Evolutionary conservation across 1,140 invertebrate genomes (phyloP).

Genomic region (Trachymyrmex septentrionalis): DNA sequence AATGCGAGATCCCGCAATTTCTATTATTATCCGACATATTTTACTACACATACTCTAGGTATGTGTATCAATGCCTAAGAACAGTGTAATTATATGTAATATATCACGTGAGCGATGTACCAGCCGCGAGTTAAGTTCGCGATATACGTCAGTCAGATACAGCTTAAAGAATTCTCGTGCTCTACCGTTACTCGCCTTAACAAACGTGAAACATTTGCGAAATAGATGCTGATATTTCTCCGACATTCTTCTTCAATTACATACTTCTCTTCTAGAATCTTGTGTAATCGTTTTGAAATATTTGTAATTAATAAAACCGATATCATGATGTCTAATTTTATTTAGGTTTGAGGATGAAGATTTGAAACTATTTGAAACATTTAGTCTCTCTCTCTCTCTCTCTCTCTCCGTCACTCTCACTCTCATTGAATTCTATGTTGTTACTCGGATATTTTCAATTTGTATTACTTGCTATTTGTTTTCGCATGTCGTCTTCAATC

Average conservation of each 20-base stretch:
- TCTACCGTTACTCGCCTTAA: slow-evolving; percentile 16
- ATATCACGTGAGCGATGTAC: slow-evolving; percentile 18
- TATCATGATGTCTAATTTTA: not conserved
- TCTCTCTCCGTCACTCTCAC: not conserved
- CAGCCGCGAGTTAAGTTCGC: not conserved
- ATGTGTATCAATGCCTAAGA: slow-evolving; percentile 19
- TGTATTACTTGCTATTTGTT: not conserved
- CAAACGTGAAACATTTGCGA: slow-evolving; percentile 11
- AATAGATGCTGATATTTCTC: not conserved
- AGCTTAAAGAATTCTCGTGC: not conserved
- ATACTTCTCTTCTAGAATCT: not conserved
- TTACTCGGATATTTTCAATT: not conserved
- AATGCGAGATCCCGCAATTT: slow-evolving; percentile 62
- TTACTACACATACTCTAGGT: slow-evolving; percentile 6
- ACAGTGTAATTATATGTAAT: slow-evolving; percentile 28
- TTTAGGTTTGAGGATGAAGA: not conserved
- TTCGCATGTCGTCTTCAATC: slow-evolving; percentile 24
- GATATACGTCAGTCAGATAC: slow-evolving; percentile 51
- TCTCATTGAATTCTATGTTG: not conserved
- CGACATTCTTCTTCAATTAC: not conserved
- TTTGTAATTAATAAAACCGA: not conserved
- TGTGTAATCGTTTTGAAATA: not conserved
- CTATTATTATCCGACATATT: slow-evolving; percentile 54
- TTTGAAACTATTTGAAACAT: not conserved
- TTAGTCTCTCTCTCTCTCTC: not conserved